These are phyloP conservation scores for Agrochola litura DNA, from an alignment of 2,888 invertebrate species.

Conservation along the genomic window DNA sequence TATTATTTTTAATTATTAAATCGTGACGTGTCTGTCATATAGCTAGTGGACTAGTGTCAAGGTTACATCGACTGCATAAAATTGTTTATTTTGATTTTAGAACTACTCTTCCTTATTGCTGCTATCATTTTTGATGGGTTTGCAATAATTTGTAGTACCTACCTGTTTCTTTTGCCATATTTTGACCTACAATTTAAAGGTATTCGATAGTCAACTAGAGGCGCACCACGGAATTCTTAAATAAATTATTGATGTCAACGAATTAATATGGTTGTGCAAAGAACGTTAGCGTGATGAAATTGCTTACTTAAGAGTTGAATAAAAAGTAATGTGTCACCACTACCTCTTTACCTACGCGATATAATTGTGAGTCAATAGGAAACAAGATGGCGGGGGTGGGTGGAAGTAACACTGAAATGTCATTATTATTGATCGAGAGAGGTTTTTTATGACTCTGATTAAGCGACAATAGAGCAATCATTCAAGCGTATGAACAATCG, in stretches of 20 bases:
- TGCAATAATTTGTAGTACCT: not conserved
- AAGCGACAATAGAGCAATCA: slow-evolving; percentile 28
- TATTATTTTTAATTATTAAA: slow-evolving; percentile 69
- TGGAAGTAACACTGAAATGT: slow-evolving; percentile 42
- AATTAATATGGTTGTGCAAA: slow-evolving; percentile 59
- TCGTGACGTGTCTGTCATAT: slow-evolving; percentile 72
- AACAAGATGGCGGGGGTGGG: slow-evolving; percentile 51
- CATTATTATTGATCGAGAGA: slow-evolving; percentile 33
- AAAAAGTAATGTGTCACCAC: slow-evolving; percentile 50
- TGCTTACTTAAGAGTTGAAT: slow-evolving; percentile 20
- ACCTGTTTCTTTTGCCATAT: not conserved
- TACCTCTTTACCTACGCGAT: slow-evolving; percentile 54
- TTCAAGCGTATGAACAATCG: slow-evolving; percentile 11
- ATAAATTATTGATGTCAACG: slow-evolving; percentile 55
- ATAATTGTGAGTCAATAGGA: slow-evolving; percentile 58
- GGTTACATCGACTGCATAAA: slow-evolving; percentile 55
- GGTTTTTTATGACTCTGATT: slow-evolving; percentile 34
- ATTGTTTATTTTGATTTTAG: slow-evolving; percentile 53
- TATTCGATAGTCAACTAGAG: slow-evolving; percentile 28
- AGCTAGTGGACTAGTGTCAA: slow-evolving; percentile 65
- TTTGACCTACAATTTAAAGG: slow-evolving; percentile 27
- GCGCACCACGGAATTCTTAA: slow-evolving; percentile 14
- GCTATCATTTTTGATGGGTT: slow-evolving; percentile 29
- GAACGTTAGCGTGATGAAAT: slow-evolving; percentile 37
- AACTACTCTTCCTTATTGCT: slow-evolving; percentile 56